Base-by-base conservation (phyloP, 2,888 invertebrate species). In the Adineta ricciae region DNA sequence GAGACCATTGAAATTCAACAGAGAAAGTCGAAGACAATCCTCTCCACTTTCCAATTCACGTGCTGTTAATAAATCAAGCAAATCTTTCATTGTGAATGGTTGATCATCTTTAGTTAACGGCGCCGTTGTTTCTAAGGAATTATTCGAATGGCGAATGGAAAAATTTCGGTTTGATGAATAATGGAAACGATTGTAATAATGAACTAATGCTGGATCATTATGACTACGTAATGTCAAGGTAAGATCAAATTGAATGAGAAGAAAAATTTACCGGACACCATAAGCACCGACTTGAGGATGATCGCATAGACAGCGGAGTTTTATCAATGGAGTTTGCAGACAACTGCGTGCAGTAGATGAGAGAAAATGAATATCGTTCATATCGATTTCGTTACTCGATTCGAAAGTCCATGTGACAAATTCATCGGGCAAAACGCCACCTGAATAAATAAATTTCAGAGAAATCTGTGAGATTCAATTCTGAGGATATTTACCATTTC, bases 121-220 rank as follows among this genome's bases (percentile, higher is more conserved):
- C 9, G 21, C 1, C 19, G 36, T 41, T 38, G 38, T 73, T 38
- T 36, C 38, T 73, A 41, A 24, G 7, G 24, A 7, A 73, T 73
- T 36, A 24, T 4, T 21, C 4, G 11, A 19, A 38, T 38, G 36
- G 21, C 73, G 5, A 38, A 73, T 21, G 8, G 38, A 38, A 38
- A 36, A 36, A 3, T 41, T 24, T 38, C 21, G 21, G 38, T 38
- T 36, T 2, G 38, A 36, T 24, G 36, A 38, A 73, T 41, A 24
- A 73, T 73, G 73, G 24, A 73, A 73, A 38, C 73, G 73, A 73
- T 73, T 73, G 24, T 73, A 73, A 73, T 73, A 73, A 73, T 73
- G 73, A 73, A 73, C 73, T n/a, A 73, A 38, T 73, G 73, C 38
- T 73, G 73, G 38, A 38, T 73, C 73, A 9, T 36, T 73, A 73